Conservation (phyloP, 2,888 invertebrate genomes). For the Eristalis intricaria region DNA sequence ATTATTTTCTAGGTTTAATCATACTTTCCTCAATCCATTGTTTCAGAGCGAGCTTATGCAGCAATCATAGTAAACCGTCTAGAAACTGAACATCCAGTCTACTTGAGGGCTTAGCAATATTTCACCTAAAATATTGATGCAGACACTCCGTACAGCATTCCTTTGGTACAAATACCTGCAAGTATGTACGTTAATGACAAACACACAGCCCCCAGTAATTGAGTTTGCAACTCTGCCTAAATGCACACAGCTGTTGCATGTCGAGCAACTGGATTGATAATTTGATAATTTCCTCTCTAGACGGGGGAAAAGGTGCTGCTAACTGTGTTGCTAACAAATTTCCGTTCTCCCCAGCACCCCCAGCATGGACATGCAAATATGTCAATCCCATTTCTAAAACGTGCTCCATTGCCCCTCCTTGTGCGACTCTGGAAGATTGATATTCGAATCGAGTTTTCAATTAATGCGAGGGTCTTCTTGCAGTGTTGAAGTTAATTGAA, state of each 20-base stretch:
- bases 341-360: background rate
- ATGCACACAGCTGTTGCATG: background rate
- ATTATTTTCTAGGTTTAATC: no score
- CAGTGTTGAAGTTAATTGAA: slow-evolving; percentile 15
- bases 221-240: background rate
- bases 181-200: background rate
- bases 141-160: background rate
- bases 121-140: background rate
- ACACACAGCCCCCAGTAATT: background rate
- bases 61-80: no score
- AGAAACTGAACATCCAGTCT: no score
- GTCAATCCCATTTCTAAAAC: background rate
- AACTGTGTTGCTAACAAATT: background rate
- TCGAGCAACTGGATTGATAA: background rate
- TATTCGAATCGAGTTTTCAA: slow-evolving; percentile 31
- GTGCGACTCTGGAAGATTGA: background rate
- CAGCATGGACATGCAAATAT: background rate
- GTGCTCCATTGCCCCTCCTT: background rate
- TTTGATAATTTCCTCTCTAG: background rate
- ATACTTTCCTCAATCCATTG: no score
- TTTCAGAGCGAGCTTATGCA: no score
- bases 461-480: background rate
- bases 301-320: background rate
- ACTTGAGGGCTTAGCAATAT: no score
- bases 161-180: background rate